These are phyloP conservation scores for Myripristis murdjan DNA, from an alignment of 2,797 vertebrate species.

Conservation along the genomic window DNA sequence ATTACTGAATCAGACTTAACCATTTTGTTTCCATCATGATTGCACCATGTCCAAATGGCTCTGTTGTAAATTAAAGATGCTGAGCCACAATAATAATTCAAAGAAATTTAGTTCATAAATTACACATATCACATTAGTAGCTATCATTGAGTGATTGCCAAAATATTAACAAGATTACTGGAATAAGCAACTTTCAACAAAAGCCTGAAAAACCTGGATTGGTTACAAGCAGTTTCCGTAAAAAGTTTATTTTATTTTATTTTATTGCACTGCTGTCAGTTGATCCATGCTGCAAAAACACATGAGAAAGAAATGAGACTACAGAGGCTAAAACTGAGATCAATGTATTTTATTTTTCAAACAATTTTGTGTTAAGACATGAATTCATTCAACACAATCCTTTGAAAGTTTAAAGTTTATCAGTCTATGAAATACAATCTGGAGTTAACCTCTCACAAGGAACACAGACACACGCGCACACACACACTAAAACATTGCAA, in stretches of 20 bases:
- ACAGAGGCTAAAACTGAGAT: constrained; percentile 73
- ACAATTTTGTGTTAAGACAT: constrained; percentile 87
- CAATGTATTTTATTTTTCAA: constrained; percentile 86
- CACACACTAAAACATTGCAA: constrained; percentile 75
- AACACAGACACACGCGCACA: constrained; percentile 73
- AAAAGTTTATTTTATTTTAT: too few species aligned
- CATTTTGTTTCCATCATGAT: too few species aligned
- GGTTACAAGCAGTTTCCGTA: too few species aligned
- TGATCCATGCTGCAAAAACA: not conserved
- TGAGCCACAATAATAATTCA: too few species aligned
- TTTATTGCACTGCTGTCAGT: too few species aligned
- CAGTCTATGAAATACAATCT: constrained; percentile 85
- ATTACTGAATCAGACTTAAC: too few species aligned
- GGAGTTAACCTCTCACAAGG: constrained; percentile 80
- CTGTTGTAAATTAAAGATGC: too few species aligned
- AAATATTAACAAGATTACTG: too few species aligned
- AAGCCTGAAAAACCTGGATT: too few species aligned
- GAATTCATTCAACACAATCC: constrained; percentile 86
- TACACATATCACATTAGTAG: not conserved
- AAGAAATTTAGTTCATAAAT: not conserved
- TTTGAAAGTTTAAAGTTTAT: constrained; percentile 82
- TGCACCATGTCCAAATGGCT: too few species aligned
- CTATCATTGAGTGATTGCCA: too few species aligned
- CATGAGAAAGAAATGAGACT: constrained; percentile 31
- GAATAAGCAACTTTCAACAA: too few species aligned